These are phyloP conservation scores for Orussus abietinus DNA, from an alignment of 1,140 invertebrate species.

Conservation along the genomic window DNA sequence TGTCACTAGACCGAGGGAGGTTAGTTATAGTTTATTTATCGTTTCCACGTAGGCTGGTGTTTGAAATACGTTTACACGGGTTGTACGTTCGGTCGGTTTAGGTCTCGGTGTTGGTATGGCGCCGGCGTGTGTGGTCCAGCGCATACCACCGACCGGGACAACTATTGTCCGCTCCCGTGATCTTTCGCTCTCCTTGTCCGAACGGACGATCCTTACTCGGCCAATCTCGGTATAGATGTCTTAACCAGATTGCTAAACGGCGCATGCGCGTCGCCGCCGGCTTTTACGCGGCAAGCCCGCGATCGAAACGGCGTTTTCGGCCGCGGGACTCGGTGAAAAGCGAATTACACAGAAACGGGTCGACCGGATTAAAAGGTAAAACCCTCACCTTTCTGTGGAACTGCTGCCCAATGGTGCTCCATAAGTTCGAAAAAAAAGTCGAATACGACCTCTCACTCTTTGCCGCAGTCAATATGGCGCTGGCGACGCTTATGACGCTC, in stretches of 20 bases:
- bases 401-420: too few relatives aligned
- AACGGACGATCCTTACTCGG: conserved; percentile 17
- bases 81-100: conserved; percentile 38
- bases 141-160: conserved; percentile 32
- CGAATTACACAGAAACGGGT: too few relatives aligned
- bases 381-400: too few relatives aligned
- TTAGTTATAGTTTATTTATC: conserved; percentile 54
- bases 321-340: too few relatives aligned
- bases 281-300: conserved; percentile 3
- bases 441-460: too few relatives aligned
- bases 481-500: too few relatives aligned
- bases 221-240: conserved; percentile 32
- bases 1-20: conserved; percentile 47
- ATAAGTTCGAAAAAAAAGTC: too few relatives aligned
- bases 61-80: conserved; percentile 44
- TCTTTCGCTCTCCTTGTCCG: conserved; percentile 10
- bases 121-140: conserved; percentile 44
- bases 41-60: conserved; percentile 45
- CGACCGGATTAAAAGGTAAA: too few relatives aligned
- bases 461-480: too few relatives aligned
- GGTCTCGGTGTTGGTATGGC: conserved; percentile 32
- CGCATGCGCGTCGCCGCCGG: conserved; percentile 22
- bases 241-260: conserved; percentile 39
- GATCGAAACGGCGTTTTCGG: too few relatives aligned
- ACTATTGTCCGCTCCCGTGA: conserved; percentile 26